Evolutionary conservation across 2,888 invertebrate genomes (phyloP).

Genomic region (Ochropacha duplaris): DNA sequence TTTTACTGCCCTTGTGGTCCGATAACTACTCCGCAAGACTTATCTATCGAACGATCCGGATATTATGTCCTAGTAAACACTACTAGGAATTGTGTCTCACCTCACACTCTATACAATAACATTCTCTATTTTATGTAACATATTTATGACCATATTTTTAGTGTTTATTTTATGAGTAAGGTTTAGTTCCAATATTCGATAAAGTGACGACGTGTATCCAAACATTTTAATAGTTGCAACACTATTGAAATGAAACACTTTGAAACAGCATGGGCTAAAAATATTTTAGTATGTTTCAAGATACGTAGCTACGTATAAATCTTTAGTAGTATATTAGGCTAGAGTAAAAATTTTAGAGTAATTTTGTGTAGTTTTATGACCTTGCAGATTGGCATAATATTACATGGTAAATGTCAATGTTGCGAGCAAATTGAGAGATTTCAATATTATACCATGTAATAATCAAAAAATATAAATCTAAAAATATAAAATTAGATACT

Average conservation of each 20-base stretch:
- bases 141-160: constrained; percentile 17
- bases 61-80: constrained; percentile 63
- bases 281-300: not conserved
- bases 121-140: constrained; percentile 6
- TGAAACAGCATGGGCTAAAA: not conserved
- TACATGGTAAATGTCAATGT: too few species aligned
- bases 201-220: not conserved
- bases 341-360: too few species aligned
- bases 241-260: not conserved
- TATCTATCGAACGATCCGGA: constrained; percentile 66
- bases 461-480: too few species aligned
- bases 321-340: too few species aligned
- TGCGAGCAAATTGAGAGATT: too few species aligned
- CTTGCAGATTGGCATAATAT: too few species aligned
- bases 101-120: constrained; percentile 20
- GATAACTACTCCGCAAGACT: constrained; percentile 71
- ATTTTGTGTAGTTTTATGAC: too few species aligned
- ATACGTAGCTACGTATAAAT: too few species aligned
- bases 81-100: constrained; percentile 37
- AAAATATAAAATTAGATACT: too few species aligned
- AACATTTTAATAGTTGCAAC: not conserved
- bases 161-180: constrained; percentile 17
- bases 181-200: not conserved
- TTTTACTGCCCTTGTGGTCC: constrained; percentile 76
- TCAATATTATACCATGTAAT: too few species aligned